Base-by-base conservation (phyloP, 64 coral and sea anemone genomes). In the Catalaphyllia jardinei region DNA sequence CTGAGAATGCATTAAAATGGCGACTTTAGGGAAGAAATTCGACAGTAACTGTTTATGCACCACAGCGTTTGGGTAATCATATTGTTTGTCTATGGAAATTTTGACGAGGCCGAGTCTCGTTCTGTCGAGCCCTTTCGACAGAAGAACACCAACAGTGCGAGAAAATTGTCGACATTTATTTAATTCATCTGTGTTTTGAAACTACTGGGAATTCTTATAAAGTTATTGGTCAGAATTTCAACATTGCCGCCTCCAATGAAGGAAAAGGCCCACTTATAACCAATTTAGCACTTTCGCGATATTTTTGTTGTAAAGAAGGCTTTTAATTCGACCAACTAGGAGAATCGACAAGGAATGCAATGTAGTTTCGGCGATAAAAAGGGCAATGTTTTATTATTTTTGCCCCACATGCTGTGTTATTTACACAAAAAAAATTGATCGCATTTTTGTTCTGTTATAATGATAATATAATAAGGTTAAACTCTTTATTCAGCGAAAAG, bases 401-500 rank as follows among this genome's bases (percentile, higher is more conserved):
- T 18, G 64, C 38, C 29, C 65, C 59, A 39, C 79, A 63, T 30
- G 60, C 79, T 38, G 59, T 15, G 55, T 35, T 82, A 42, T 71
- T 85, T 85, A 85, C 81, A 71, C 31, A 65, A 29, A 76, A 27
- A 67, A 85, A 71, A 2, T n/a, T 85, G 81, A 71, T 71, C 62
- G 35, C 60, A 85, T 67, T 85, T 71, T 85, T 85, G 35, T 67
- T 85, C 81, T 52, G 19, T 71, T 85, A 85, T 85, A 71, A 85
- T 63, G 22, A 85, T 85, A 71, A 85, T 71, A 69, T 69, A 85
- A 85, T 69, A 71, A 67, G 60, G 62, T 71, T 85, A 42, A 85
- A 85, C 81, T 51, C 62, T 85, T 71, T 63, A 83, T 83, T 83
- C 61, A 65, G 27, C 59, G 17, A 22, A 83, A 83, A 63, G 62